These are phyloP conservation scores for Drosophila tropicalis DNA, from an alignment of 1,140 invertebrate species.

Conservation along the genomic window DNA sequence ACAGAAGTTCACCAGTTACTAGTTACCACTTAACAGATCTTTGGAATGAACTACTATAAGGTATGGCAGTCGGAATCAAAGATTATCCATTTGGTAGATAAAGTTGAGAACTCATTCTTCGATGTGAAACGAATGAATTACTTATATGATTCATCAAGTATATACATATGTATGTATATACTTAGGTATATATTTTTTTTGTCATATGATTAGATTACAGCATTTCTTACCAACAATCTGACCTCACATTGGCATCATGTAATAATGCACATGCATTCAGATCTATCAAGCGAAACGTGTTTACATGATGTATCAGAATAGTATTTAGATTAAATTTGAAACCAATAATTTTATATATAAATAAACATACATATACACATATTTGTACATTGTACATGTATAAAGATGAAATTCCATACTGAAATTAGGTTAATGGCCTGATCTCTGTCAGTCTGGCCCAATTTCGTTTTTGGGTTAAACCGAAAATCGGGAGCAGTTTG, in stretches of 20 bases:
- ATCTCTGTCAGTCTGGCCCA: slow-evolving; percentile 57
- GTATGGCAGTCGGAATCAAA: no score
- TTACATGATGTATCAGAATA: slow-evolving; percentile 1
- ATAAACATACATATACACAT: background rate
- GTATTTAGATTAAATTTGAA: background rate
- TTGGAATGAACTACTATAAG: no score
- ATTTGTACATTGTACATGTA: background rate
- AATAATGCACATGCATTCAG: background rate
- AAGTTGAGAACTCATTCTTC: background rate
- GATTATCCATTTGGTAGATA: no score
- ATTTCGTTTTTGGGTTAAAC: slow-evolving; percentile 27
- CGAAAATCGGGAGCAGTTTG: background rate
- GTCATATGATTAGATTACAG: background rate
- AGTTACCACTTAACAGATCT: no score
- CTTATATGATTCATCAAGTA: background rate
- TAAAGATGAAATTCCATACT: slow-evolving; percentile 21
- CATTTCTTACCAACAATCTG: no score
- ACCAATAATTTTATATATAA: background rate
- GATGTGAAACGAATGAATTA: background rate
- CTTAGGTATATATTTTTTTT: background rate
- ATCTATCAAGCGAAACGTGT: slow-evolving; percentile 17
- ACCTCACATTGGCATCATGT: background rate
- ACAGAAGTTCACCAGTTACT: no score
- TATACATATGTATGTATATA: background rate
- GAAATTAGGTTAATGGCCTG: slow-evolving; percentile 53